These are phyloP conservation scores for Centroberyx gerrardi DNA, from an alignment of 2,797 vertebrate genomes.

Conservation along the genomic window DNA sequence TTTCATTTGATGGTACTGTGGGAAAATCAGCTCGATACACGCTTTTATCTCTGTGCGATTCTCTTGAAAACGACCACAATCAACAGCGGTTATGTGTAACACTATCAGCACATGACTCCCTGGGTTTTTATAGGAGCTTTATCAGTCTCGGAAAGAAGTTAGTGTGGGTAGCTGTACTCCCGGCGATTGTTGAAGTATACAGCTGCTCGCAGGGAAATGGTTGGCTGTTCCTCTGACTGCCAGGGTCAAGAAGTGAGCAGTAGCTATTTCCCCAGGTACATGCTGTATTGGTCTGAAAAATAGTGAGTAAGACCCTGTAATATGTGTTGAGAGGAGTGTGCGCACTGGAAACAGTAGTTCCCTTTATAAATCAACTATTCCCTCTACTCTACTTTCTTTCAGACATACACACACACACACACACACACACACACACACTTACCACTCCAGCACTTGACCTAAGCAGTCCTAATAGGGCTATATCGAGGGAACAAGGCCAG, in stretches of 20 bases:
- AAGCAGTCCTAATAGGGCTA: conserved; percentile 31
- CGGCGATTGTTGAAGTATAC: conserved; percentile 19
- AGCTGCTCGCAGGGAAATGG: conserved; percentile 40
- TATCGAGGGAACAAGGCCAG: conserved; percentile 72
- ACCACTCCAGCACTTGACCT: conserved; percentile 46
- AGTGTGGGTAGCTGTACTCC: neutral
- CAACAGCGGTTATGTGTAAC: neutral
- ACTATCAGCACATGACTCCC: neutral
- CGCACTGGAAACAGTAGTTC: conserved; percentile 64
- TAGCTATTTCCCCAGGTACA: conserved; percentile 54
- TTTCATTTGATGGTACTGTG: neutral
- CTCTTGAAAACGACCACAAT: neutral
- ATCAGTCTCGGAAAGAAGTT: neutral
- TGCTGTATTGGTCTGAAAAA: conserved; percentile 35
- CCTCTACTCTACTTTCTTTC: neutral
- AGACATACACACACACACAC: conserved; percentile 14
- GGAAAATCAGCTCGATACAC: neutral
- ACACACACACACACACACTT: conserved; percentile 48
- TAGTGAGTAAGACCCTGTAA: conserved; percentile 41
- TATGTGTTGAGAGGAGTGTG: conserved; percentile 48
- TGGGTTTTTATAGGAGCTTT: neutral
- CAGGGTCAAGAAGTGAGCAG: conserved; percentile 52
- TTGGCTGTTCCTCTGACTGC: conserved; percentile 33
- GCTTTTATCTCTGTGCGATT: neutral
- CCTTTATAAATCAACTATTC: conserved; percentile 55